Evolutionary conservation across 2,888 invertebrate species (phyloP).

Genomic region (Coenonympha arcania): DNA sequence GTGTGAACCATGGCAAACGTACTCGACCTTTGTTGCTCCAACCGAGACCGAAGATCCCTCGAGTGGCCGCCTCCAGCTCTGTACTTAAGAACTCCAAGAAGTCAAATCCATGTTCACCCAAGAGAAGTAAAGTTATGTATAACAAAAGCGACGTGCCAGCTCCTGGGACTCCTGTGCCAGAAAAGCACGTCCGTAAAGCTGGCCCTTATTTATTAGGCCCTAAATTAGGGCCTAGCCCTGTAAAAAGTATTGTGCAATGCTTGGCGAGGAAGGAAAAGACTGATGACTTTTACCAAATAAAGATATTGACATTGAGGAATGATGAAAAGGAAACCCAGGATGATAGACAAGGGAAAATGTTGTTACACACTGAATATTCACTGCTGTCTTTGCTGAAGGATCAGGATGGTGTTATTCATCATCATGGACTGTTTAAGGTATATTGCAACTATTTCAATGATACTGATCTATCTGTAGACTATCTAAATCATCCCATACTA

Average conservation of each 20-base stretch:
- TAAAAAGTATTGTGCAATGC: slow-evolving; percentile 83
- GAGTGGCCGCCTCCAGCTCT: slow-evolving; percentile 49
- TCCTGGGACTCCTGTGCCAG: slow-evolving; percentile 69
- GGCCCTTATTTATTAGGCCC: slow-evolving; percentile 82
- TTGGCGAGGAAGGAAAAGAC: slow-evolving; percentile 80
- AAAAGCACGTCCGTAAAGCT: slow-evolving; percentile 73
- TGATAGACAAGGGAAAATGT: slow-evolving; percentile 84
- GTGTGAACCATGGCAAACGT: slow-evolving; percentile 62
- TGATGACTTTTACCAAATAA: slow-evolving; percentile 78
- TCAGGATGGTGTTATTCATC: slow-evolving; percentile 82
- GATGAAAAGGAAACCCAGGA: slow-evolving; percentile 79
- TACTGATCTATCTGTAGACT: too few species aligned
- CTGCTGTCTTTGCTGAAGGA: slow-evolving; percentile 79
- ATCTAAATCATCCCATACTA: too few species aligned
- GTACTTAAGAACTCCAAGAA: slow-evolving; percentile 52
- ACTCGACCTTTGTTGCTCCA: slow-evolving; percentile 63
- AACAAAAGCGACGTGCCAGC: slow-evolving; percentile 60
- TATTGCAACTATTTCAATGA: too few species aligned
- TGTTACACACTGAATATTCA: slow-evolving; percentile 84
- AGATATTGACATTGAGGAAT: slow-evolving; percentile 74
- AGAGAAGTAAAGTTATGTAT: slow-evolving; percentile 46
- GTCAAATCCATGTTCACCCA: slow-evolving; percentile 39
- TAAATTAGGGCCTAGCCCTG: slow-evolving; percentile 80
- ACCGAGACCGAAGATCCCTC: slow-evolving; percentile 59
- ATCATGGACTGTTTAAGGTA: slow-evolving; percentile 85